A percentile compares a stretch with the other conserved stretches of the same genome.
Evolutionary conservation across 2,888 invertebrate species (phyloP).

Genomic region (Leucoptera coffeella): DNA sequence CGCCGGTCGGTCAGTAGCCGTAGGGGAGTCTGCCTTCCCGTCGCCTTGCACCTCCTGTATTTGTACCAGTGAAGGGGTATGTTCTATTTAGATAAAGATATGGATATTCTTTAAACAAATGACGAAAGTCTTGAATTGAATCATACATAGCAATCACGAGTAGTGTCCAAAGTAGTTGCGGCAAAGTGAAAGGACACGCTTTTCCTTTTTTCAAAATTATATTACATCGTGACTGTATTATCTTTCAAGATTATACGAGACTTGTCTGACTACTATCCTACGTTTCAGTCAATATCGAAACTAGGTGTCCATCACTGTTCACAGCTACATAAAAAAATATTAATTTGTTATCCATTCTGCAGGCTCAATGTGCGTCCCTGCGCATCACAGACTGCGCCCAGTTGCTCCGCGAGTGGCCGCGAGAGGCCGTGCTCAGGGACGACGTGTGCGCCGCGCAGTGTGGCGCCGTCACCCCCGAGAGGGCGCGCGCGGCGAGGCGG

Average conservation of each 20-base stretch:
- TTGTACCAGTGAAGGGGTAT: slow-evolving; percentile 79
- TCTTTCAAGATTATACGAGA: too few species aligned
- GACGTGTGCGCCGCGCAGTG: slow-evolving; percentile 90
- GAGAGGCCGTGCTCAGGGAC: slow-evolving; percentile 75
- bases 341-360: slow-evolving; percentile 14
- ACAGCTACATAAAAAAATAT: too few species aligned
- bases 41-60: slow-evolving; percentile 89
- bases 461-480: slow-evolving; percentile 54
- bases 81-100: slow-evolving; percentile 14
- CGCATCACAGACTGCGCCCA: slow-evolving; percentile 83
- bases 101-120: too few species aligned
- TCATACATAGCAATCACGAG: too few species aligned
- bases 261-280: too few species aligned
- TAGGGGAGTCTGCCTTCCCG: slow-evolving; percentile 81
- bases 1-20: slow-evolving; percentile 68
- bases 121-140: too few species aligned
- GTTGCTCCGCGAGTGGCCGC: slow-evolving; percentile 74
- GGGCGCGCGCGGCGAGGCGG: slow-evolving; percentile 29
- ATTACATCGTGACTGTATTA: too few species aligned
- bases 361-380: slow-evolving; percentile 86
- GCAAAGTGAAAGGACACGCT: too few species aligned
- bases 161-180: too few species aligned
- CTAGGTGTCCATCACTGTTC: too few species aligned
- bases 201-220: too few species aligned
- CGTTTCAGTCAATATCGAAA: too few species aligned